phyloP scores from a whole-genome alignment of 2,888 invertebrate genomes.

The Hyles lineata region DNA sequence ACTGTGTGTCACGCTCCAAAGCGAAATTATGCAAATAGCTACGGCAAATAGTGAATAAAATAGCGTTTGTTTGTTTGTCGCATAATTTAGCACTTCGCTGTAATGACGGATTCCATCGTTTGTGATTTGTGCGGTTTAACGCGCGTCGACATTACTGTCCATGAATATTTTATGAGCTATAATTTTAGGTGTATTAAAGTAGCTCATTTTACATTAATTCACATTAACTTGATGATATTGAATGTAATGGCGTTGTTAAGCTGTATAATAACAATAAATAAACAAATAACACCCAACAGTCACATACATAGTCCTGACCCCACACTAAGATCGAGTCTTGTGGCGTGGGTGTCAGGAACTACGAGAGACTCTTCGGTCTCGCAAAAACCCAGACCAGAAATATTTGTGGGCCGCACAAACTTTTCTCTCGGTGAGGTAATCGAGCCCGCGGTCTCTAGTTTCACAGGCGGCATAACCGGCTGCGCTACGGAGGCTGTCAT shows the following conservation, averaged over 20 bases:
- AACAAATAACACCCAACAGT: too few species aligned
- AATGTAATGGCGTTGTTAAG: neutral
- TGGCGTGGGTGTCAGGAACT: too few species aligned
- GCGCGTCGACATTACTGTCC: neutral
- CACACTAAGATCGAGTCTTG: too few species aligned
- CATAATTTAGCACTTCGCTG: conserved; percentile 20
- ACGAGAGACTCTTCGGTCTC: too few species aligned
- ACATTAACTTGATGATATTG: neutral
- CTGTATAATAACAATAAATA: too few species aligned
- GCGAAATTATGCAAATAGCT: neutral
- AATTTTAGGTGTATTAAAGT: neutral
- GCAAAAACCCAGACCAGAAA: too few species aligned
- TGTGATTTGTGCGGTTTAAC: conserved; percentile 23
- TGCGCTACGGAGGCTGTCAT: too few species aligned
- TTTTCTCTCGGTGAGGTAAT: too few species aligned
- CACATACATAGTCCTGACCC: too few species aligned
- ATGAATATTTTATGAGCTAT: neutral
- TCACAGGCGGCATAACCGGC: too few species aligned
- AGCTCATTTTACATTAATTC: neutral
- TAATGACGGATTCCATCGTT: conserved; percentile 19
- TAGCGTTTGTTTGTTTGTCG: conserved; percentile 28
- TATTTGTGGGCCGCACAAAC: too few species aligned
- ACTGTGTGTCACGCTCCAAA: neutral
- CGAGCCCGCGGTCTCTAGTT: too few species aligned
- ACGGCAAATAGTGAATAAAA: neutral